phyloP scores from a whole-genome alignment of 1,140 invertebrate genomes.

The Diorhabda carinulata region DNA sequence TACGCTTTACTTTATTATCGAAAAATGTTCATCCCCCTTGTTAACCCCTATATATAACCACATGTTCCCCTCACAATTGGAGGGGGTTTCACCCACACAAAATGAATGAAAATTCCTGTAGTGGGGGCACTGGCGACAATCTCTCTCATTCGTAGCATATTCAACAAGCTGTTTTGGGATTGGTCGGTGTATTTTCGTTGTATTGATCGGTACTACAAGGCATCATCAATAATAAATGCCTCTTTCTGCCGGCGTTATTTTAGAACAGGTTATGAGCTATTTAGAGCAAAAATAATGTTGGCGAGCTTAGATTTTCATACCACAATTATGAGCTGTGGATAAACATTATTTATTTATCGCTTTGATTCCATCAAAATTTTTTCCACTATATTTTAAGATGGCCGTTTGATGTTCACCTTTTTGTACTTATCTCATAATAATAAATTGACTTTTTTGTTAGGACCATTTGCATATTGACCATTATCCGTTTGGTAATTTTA shows the following conservation, averaged over 20 bases:
- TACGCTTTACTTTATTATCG: conserved; percentile 13
- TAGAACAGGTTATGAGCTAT: neutral
- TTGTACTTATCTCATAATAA: no score
- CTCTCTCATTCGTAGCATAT: conserved; percentile 35
- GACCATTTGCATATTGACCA: no score
- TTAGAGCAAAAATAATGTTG: neutral
- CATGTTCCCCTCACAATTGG: conserved; percentile 39
- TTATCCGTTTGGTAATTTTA: no score
- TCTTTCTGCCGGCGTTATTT: neutral
- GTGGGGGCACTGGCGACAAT: conserved; percentile 36
- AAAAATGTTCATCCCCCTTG: conserved; percentile 33
- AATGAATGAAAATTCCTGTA: conserved; percentile 54
- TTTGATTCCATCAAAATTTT: no score
- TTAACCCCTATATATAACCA: conserved; percentile 53
- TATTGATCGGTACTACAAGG: conserved; percentile 33
- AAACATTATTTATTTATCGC: no score
- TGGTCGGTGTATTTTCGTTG: conserved; percentile 26
- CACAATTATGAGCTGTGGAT: no score
- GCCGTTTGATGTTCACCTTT: no score
- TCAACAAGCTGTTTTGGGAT: conserved; percentile 34
- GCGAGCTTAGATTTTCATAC: neutral
- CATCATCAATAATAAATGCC: conserved; percentile 17
- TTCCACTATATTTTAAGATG: no score
- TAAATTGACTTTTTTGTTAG: no score
- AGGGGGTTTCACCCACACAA: conserved; percentile 53